phyloP scores from a whole-genome alignment of 1,140 invertebrate genomes.

The Leptoteleia sp. region DNA sequence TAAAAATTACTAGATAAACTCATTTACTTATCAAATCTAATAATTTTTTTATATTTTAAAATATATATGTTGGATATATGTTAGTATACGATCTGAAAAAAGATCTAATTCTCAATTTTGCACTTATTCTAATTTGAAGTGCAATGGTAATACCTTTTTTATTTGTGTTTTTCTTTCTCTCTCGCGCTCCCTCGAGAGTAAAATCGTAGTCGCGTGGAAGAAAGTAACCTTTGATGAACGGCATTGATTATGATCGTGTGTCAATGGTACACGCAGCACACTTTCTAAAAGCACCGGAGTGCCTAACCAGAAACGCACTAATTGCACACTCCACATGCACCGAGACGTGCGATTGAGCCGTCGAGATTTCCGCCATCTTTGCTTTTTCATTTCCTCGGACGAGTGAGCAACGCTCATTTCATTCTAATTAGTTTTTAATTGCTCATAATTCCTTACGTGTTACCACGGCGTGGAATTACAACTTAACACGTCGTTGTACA shows the following conservation, averaged over 20 bases:
- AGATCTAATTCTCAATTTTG: too few species aligned
- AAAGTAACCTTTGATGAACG: constrained; percentile 47
- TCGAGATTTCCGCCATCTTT: constrained; percentile 47
- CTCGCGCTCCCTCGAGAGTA: constrained; percentile 9
- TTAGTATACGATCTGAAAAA: too few species aligned
- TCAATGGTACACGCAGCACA: constrained; percentile 56
- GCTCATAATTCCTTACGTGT: constrained; percentile 55
- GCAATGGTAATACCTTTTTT: too few species aligned
- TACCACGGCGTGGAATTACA: constrained; percentile 40
- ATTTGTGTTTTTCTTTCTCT: too few species aligned
- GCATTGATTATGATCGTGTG: constrained; percentile 45
- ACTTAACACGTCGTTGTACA: constrained; percentile 52
- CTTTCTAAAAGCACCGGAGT: constrained; percentile 68
- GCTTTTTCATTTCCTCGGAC: constrained; percentile 47
- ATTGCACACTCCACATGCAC: constrained; percentile 72
- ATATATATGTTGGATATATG: too few species aligned
- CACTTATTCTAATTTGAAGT: too few species aligned
- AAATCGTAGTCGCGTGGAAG: constrained; percentile 14
- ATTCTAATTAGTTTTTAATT: constrained; percentile 71
- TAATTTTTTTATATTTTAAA: too few species aligned
- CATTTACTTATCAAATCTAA: too few species aligned
- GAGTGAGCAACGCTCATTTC: constrained; percentile 56
- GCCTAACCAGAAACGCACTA: constrained; percentile 72
- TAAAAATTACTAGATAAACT: too few species aligned
- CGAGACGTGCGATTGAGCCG: constrained; percentile 60